phyloP scores from a whole-genome alignment of 2,113 vertebrate species.

The Centropus bengalensis region DNA sequence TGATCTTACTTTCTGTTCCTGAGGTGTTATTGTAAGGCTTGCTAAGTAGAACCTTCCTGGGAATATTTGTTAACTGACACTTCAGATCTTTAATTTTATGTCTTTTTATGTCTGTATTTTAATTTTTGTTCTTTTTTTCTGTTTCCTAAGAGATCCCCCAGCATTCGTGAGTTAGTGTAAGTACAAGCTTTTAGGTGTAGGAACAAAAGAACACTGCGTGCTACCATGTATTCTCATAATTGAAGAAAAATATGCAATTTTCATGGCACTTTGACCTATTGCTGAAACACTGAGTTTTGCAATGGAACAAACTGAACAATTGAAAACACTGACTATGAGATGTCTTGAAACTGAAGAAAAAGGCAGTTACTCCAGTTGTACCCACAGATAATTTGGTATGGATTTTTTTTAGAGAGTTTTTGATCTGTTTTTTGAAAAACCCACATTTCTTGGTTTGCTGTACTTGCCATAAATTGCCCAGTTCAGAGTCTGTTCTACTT shows the following conservation, averaged over 20 bases:
- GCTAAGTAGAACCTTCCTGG: neutral
- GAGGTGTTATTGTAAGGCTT: neutral
- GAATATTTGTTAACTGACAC: neutral
- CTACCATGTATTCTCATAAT: neutral
- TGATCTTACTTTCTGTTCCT: neutral
- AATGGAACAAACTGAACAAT: neutral
- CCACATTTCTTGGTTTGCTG: conserved; percentile 18
- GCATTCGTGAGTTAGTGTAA: neutral
- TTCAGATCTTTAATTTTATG: neutral
- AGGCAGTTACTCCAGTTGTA: conserved; percentile 20
- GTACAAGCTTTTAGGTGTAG: neutral
- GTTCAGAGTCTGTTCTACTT: conserved; percentile 48
- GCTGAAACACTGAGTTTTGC: conserved; percentile 52
- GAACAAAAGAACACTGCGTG: neutral
- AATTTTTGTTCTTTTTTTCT: neutral
- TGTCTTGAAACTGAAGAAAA: conserved; percentile 19
- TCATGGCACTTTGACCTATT: conserved; percentile 50
- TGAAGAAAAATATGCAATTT: conserved; percentile 54
- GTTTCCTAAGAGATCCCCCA: neutral
- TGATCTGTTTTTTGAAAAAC: neutral
- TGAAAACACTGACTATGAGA: conserved; percentile 25
- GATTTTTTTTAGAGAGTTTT: neutral
- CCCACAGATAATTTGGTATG: neutral
- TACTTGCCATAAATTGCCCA: conserved; percentile 21
- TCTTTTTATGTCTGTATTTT: neutral